Conservation (phyloP, 2,797 vertebrate species). For the Phaenicophaeus curvirostris region DNA sequence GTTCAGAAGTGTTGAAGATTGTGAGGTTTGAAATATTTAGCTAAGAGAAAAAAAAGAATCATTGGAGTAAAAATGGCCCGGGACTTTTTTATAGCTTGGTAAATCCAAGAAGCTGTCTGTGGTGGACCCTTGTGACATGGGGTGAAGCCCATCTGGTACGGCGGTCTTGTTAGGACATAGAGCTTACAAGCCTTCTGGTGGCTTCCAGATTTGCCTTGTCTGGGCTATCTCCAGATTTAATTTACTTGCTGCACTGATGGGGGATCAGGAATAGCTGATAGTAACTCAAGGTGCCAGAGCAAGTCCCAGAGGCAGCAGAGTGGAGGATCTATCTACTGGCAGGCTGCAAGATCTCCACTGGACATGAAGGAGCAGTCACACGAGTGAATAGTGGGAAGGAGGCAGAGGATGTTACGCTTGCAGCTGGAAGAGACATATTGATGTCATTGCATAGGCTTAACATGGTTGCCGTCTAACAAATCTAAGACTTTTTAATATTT, state of each 20-base stretch:
- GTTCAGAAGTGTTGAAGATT: background rate
- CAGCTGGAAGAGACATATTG: background rate
- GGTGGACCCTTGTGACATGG: background rate
- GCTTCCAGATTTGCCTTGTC: background rate
- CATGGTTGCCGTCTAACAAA: background rate
- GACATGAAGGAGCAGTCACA: background rate
- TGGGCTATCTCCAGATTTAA: background rate
- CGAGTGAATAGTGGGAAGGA: background rate
- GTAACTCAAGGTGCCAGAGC: background rate
- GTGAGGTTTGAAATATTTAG: background rate
- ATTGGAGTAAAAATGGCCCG: background rate
- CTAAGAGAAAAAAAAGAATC: background rate
- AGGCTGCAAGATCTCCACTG: background rate
- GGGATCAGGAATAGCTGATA: background rate
- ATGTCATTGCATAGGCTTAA: background rate
- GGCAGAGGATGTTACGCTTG: background rate
- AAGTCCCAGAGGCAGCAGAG: background rate
- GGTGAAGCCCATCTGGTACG: background rate
- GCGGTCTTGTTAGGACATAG: background rate
- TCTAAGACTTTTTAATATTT: background rate
- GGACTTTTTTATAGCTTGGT: background rate
- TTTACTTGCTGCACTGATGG: background rate
- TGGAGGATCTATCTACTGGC: background rate
- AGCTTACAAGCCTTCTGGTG: background rate
- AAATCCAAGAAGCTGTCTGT: background rate